Evolutionary conservation across 2,797 vertebrate genomes (phyloP).

Genomic region (Clamator glandarius): DNA sequence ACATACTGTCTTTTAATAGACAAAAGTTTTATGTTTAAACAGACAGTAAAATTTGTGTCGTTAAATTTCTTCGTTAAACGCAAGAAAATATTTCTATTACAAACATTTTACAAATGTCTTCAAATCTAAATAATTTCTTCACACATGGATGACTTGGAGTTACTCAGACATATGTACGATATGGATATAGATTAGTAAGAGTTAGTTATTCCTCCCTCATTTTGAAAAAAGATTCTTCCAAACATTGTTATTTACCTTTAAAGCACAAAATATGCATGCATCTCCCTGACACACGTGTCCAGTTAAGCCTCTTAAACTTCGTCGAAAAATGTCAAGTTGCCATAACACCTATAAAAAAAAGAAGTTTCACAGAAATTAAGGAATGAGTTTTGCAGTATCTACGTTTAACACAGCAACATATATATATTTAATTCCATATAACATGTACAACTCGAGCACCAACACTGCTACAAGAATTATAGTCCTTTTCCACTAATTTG

Average conservation of each 20-base stretch:
- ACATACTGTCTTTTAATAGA: background rate
- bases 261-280: constrained; percentile 96
- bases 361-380: background rate
- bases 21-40: background rate
- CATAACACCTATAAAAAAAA: constrained; percentile 87
- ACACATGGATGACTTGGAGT: background rate
- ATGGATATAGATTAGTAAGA: background rate
- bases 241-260: constrained; percentile 86
- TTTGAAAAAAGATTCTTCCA: background rate
- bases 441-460: background rate
- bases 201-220: background rate
- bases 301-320: constrained; percentile 92
- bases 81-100: background rate
- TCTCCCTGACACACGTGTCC: constrained; percentile 95
- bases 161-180: rapidly evolving
- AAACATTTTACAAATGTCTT: background rate
- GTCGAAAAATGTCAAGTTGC: constrained; percentile 97
- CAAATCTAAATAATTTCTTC: background rate
- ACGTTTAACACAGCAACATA: background rate
- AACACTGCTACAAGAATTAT: background rate
- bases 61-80: background rate
- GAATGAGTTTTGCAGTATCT: background rate
- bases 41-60: background rate
- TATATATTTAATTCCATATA: background rate
- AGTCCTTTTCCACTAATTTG: background rate